These are phyloP conservation scores for Gastrophryne carolinensis DNA, from an alignment of 2,797 vertebrate genomes.

Conservation along the genomic window DNA sequence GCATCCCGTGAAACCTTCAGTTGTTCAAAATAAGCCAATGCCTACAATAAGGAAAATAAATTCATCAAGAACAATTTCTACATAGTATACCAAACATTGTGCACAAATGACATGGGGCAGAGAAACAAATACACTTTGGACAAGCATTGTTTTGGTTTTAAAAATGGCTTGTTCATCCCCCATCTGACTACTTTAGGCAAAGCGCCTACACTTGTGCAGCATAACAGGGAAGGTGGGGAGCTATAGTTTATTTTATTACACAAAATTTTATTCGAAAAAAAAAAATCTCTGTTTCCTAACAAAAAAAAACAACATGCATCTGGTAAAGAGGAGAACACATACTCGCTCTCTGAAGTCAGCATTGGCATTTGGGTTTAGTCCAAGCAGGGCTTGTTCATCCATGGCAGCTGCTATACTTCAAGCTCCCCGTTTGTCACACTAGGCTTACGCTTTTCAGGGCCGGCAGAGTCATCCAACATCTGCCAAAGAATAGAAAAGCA, in stretches of 20 bases:
- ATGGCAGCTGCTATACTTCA: conserved; percentile 81
- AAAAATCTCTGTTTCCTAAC: background rate
- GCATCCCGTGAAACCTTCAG: conserved; percentile 93
- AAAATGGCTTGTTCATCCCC: no score
- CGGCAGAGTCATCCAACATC: conserved; percentile 75
- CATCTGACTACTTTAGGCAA: background rate
- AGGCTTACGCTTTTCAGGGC: conserved; percentile 69
- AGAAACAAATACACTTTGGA: no score
- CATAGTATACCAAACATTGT: background rate
- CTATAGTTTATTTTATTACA: background rate
- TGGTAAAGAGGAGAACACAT: conserved; percentile 56
- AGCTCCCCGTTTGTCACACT: conserved; percentile 71
- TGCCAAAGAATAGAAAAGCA: conserved; percentile 62
- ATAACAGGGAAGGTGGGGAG: background rate
- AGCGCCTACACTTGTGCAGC: background rate
- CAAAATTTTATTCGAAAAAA: no score
- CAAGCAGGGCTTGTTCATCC: conserved; percentile 98
- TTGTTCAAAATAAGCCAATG: conserved; percentile 94
- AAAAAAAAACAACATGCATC: background rate
- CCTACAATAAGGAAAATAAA: conserved; percentile 67
- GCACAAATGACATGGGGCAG: background rate
- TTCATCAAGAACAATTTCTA: background rate
- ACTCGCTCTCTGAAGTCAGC: conserved; percentile 93
- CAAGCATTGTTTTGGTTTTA: no score
- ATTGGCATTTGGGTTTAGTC: conserved; percentile 94